A percentile compares a stretch with the other conserved stretches of the same genome.
phyloP scores from a whole-genome alignment of 2,113 vertebrate species.

The Phrynocephalus versicolor region DNA sequence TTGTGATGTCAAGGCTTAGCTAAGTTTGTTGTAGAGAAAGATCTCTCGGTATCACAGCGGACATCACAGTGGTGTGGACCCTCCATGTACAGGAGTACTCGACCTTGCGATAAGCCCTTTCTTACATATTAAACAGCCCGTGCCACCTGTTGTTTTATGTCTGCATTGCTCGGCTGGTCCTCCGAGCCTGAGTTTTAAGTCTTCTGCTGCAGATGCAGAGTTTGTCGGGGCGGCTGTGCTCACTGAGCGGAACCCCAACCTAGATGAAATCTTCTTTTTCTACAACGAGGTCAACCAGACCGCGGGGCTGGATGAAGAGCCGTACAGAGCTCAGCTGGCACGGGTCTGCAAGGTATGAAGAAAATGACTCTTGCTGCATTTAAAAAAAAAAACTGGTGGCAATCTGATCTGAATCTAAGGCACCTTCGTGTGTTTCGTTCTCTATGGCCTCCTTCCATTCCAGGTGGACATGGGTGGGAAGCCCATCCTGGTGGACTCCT shows the following conservation, averaged over 20 bases:
- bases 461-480: conserved; percentile 78
- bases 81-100: neutral
- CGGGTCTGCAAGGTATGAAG: conserved; percentile 78
- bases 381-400: no score
- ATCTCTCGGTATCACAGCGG: no score
- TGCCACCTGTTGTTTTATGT: no score
- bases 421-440: no score
- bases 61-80: neutral
- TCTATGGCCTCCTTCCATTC: no score
- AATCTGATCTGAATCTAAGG: no score
- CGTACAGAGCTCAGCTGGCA: conserved; percentile 77
- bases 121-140: neutral
- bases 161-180: no score
- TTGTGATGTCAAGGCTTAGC: no score
- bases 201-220: conserved; percentile 54
- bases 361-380: no score
- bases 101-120: neutral
- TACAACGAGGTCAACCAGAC: conserved; percentile 81
- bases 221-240: conserved; percentile 79
- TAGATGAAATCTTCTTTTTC: conserved; percentile 83
- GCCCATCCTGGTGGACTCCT: conserved; percentile 70
- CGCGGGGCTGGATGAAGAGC: conserved; percentile 76
- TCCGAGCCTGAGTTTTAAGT: no score
- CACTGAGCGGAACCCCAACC: conserved; percentile 61
- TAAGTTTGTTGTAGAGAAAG: no score